Percentiles rank a stretch among this genome's conserved stretches.
Conservation (phyloP, 2,797 vertebrate genomes). For the Australoheros facetus region DNA sequence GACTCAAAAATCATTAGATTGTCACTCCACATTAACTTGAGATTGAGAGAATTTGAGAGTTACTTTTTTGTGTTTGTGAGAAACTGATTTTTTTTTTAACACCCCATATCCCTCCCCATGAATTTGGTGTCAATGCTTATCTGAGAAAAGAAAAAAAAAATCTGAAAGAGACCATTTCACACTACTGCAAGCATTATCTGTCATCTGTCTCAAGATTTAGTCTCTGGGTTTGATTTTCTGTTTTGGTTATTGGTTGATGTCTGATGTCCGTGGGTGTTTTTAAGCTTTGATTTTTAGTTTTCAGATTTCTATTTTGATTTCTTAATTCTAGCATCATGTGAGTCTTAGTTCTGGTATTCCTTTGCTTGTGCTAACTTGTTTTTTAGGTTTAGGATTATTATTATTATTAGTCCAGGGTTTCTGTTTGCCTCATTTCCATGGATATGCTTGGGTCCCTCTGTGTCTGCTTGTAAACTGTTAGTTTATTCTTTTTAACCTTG, state of each 20-base stretch:
- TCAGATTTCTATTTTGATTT: not conserved
- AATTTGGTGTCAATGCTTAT: constrained; percentile 5
- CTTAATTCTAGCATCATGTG: not conserved
- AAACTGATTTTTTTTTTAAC: constrained; percentile 14
- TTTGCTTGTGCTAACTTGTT: not conserved
- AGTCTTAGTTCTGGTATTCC: rapidly evolving
- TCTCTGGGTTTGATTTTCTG: not conserved
- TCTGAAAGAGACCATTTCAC: constrained; percentile 10
- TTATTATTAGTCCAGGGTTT: rapidly evolving
- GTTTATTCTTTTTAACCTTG: not conserved
- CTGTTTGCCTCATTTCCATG: rapidly evolving
- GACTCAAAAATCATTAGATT: constrained; percentile 58
- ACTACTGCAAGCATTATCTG: not conserved
- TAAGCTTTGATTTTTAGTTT: not conserved
- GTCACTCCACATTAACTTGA: constrained; percentile 57
- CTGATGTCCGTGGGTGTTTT: not conserved
- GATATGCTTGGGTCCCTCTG: rapidly evolving
- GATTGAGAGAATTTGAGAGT: constrained; percentile 1
- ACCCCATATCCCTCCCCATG: not conserved
- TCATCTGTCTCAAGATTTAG: not conserved
- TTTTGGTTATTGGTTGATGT: not conserved
- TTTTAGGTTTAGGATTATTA: not conserved
- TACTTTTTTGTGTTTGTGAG: not conserved
- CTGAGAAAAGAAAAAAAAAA: not conserved
- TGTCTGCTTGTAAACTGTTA: not conserved